These are phyloP conservation scores for Cassiopea andromeda DNA, from an alignment of 30 jellyfish, hydroid and myxozoan genomes.

Conservation along the genomic window DNA sequence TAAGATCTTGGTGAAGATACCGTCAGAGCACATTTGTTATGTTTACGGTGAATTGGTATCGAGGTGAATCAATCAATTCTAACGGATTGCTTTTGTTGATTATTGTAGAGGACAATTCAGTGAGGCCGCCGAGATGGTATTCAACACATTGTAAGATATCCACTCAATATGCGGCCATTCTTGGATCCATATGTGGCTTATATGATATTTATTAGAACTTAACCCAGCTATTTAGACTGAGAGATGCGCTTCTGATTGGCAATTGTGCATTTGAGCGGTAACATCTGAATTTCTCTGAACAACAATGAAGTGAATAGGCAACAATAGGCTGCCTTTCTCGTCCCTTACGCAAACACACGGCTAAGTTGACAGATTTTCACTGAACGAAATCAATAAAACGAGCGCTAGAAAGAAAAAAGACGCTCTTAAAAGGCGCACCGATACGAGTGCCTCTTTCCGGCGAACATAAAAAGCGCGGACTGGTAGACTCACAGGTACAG, in stretches of 20 bases:
- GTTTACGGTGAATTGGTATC: constrained; percentile 15
- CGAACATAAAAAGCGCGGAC: constrained; percentile 51
- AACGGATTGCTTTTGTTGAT: constrained; percentile 15
- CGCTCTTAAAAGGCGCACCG: constrained; percentile 65
- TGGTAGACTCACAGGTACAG: constrained; percentile 8
- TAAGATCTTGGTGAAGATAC: constrained; percentile 29
- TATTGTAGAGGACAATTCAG: constrained; percentile 22
- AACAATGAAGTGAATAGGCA: constrained; percentile 54
- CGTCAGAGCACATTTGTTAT: neutral
- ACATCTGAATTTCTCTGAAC: constrained; percentile 27
- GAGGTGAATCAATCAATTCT: constrained; percentile 26
- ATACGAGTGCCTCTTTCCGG: constrained; percentile 77
- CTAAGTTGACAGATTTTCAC: constrained; percentile 64
- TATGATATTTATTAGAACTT: constrained; percentile 32
- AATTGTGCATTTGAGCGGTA: constrained; percentile 70
- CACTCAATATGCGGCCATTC: constrained; percentile 55
- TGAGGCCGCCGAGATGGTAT: constrained; percentile 32
- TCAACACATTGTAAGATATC: constrained; percentile 10
- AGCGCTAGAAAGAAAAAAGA: constrained; percentile 56
- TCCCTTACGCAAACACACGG: constrained; percentile 77
- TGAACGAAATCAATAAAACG: constrained; percentile 67
- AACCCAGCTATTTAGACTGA: constrained; percentile 12
- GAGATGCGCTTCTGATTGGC: constrained; percentile 34
- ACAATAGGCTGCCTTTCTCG: constrained; percentile 61
- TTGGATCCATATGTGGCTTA: constrained; percentile 30